Conservation (phyloP, 2,888 invertebrate genomes). For the Tortrix viridana region DNA sequence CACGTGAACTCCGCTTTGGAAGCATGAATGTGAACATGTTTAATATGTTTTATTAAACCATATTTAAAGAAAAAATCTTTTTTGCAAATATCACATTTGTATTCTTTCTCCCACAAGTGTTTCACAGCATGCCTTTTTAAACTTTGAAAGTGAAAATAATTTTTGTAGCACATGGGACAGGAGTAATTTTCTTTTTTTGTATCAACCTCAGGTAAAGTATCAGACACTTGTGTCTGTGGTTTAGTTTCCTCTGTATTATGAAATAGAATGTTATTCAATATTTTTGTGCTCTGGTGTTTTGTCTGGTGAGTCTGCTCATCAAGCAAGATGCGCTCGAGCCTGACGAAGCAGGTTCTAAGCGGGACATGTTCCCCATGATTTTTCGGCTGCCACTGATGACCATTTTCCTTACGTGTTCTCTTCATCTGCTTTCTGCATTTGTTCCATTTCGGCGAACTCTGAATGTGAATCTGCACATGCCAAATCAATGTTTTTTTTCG, state of each 20-base stretch:
- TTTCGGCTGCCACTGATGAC: too few relatives aligned
- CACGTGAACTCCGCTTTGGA: neutral
- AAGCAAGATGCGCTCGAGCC: neutral
- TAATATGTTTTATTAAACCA: neutral
- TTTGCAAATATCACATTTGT: neutral
- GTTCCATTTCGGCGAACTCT: too few relatives aligned
- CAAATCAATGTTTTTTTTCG: too few relatives aligned
- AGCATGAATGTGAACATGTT: neutral
- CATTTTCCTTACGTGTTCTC: too few relatives aligned
- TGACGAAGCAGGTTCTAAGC: neutral
- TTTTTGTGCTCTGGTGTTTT: neutral
- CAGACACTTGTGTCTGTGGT: too few relatives aligned
- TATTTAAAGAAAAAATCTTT: neutral
- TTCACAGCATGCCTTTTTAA: neutral
- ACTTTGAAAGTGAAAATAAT: neutral
- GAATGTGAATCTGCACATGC: too few relatives aligned
- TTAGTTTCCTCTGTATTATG: too few relatives aligned
- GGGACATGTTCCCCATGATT: neutral
- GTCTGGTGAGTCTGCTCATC: neutral
- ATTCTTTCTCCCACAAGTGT: neutral
- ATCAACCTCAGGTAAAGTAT: neutral
- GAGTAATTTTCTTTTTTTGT: neutral
- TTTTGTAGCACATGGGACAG: neutral
- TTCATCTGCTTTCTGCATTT: too few relatives aligned
- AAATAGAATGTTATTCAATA: too few relatives aligned